phyloP scores from a whole-genome alignment of 2,888 invertebrate genomes.

The Germaria angustata region DNA sequence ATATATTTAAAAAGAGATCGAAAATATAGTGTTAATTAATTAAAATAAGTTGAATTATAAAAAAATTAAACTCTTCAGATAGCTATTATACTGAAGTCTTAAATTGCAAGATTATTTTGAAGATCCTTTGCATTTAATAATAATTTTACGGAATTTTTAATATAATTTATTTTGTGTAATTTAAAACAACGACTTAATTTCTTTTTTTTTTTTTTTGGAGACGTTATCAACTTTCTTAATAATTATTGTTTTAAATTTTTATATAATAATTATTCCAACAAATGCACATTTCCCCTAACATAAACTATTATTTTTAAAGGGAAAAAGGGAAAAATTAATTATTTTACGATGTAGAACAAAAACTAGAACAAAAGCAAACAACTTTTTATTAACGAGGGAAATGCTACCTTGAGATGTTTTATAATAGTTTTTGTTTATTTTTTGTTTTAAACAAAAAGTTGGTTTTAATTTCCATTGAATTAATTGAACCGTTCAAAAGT shows the following conservation, averaged over 20 bases:
- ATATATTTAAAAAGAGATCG: no score
- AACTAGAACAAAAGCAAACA: not conserved
- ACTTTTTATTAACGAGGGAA: not conserved
- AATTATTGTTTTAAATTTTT: not conserved
- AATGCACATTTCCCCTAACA: not conserved
- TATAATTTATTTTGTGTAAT: no score
- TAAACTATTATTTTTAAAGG: not conserved
- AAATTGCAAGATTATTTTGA: no score
- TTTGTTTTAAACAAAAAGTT: not conserved
- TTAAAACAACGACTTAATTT: no score
- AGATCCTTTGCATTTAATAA: no score
- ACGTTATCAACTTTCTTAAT: not conserved
- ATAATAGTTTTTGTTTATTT: not conserved
- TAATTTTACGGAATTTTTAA: no score
- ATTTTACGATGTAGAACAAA: not conserved
- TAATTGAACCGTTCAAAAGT: slow-evolving; percentile 20
- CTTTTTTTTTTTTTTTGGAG: no score
- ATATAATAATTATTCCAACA: not conserved
- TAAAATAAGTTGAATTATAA: no score
- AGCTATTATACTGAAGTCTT: no score
- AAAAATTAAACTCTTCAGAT: no score
- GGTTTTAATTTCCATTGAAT: slow-evolving; percentile 16
- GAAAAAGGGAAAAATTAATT: not conserved
- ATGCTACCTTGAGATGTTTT: not conserved
- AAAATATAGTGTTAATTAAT: no score